Evolutionary conservation across 1,140 invertebrate species (phyloP), one percentile per base, ranked within the genome.

Genomic region (Solenopsis fugax): DNA sequence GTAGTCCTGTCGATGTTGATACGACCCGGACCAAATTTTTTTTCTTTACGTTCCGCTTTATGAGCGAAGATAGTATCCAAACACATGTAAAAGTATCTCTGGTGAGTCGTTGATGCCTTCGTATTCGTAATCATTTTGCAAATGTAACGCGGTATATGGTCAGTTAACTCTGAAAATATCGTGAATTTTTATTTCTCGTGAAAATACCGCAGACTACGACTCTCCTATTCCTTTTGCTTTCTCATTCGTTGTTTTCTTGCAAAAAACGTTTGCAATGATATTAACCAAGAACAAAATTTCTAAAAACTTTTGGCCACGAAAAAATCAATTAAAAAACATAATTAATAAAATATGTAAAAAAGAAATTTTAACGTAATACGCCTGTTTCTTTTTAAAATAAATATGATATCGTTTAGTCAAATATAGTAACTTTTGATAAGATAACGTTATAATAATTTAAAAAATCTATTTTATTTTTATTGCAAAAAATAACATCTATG

Each of bases 1-100:
- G 12, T 41, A 73, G n/a, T 7, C 3, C 56, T 75, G 64, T 37
- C 29, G 21, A 67, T 67, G n/a, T 48, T 56, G 62, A 76, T 76
- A 48, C 73, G 78, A 88, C 24, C 10, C 13, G 41, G 12, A 5
- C 29, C 37, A 7, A 76, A 71, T 77, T 60, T 77, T 88, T 71
- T n/a, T 56, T 37, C 29, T 34, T 72, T 52, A 72, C 34, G 5
- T n/a, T 41, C 0, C 41, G 24, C 29, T 88, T 88, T 77, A 73
- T 50, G 48, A 29, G n/a, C 64, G 13, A 72, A 81, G 13, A 71
- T 54, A 80, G n/a, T 29, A 81, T 21, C 13, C 34, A 73, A 29
- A 9, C 34, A 29, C 9, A 13, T 29, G 7, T 67, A 21, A 80
- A 67, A 21, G n/a, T 41, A 77, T 77, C 34, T 21, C 60, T 37